phyloP scores from a whole-genome alignment of 2,888 invertebrate species.

The Microchrysa polita region DNA sequence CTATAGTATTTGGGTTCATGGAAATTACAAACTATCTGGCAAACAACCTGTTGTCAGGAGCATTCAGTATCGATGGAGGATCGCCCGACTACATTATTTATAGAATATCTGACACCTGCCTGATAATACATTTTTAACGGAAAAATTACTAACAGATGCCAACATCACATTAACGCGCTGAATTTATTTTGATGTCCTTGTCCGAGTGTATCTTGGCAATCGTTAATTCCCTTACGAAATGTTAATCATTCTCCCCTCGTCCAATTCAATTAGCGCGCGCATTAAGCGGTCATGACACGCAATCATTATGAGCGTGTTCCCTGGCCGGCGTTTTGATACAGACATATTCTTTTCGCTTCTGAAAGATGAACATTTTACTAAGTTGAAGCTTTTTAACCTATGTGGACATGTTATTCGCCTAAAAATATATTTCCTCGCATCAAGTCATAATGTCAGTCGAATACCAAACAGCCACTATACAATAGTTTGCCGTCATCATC shows the following conservation, averaged over 20 bases:
- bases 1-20: too few species aligned
- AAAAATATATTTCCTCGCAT: too few species aligned
- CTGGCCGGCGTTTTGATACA: too few species aligned
- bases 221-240: conserved; percentile 3
- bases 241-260: not conserved
- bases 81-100: too few species aligned
- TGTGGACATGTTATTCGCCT: not conserved
- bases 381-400: conserved; percentile 19
- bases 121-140: conserved; percentile 18
- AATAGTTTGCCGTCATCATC: conserved; percentile 1
- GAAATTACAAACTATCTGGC: too few species aligned
- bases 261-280: conserved; percentile 1
- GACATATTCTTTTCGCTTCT: not conserved
- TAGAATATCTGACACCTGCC: not conserved
- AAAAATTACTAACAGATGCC: conserved; percentile 20
- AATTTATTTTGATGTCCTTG: not conserved
- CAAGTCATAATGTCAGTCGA: not conserved
- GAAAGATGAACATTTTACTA: not conserved
- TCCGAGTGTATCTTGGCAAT: not conserved
- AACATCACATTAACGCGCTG: not conserved
- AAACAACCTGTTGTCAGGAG: too few species aligned
- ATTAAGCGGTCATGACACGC: conserved; percentile 8
- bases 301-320: not conserved
- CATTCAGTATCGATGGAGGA: too few species aligned
- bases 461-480: not conserved